phyloP scores from a whole-genome alignment of 2,797 vertebrate species.

The Emydoidea blandingii region DNA sequence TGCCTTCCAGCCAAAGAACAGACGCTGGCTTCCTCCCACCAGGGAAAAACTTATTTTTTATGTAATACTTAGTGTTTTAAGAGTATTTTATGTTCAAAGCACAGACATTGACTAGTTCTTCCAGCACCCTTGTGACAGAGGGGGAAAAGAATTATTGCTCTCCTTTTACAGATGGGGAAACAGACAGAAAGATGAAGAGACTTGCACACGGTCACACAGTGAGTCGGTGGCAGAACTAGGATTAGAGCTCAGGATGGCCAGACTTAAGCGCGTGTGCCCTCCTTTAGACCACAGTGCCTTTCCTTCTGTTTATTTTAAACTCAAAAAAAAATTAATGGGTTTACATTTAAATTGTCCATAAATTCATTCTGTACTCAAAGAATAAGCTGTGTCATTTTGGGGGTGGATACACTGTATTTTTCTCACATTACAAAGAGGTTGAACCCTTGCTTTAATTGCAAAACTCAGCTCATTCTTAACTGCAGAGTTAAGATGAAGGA shows the following conservation, averaged over 20 bases:
- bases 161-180: slow-evolving; percentile 49
- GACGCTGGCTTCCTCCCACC: slow-evolving; percentile 29
- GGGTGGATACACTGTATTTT: fast-evolving
- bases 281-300: neutral
- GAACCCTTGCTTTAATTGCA: neutral
- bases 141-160: slow-evolving; percentile 20
- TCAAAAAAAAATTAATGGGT: neutral
- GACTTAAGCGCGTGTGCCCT: slow-evolving; percentile 4
- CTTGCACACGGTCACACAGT: neutral
- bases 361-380: neutral
- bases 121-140: neutral
- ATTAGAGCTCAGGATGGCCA: slow-evolving; percentile 33
- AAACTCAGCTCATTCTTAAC: neutral
- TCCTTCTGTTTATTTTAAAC: neutral
- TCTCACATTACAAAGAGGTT: neutral
- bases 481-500: neutral
- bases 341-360: neutral
- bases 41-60: slow-evolving; percentile 47
- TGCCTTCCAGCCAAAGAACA: slow-evolving; percentile 44
- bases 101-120: slow-evolving; percentile 34
- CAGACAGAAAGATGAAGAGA: slow-evolving; percentile 41
- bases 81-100: slow-evolving; percentile 37
- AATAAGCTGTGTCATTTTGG: neutral
- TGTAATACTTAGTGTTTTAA: slow-evolving; percentile 36
- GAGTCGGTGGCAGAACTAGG: neutral